These are phyloP conservation scores for Molorchus minor DNA, from an alignment of 2,888 invertebrate species.

Conservation along the genomic window DNA sequence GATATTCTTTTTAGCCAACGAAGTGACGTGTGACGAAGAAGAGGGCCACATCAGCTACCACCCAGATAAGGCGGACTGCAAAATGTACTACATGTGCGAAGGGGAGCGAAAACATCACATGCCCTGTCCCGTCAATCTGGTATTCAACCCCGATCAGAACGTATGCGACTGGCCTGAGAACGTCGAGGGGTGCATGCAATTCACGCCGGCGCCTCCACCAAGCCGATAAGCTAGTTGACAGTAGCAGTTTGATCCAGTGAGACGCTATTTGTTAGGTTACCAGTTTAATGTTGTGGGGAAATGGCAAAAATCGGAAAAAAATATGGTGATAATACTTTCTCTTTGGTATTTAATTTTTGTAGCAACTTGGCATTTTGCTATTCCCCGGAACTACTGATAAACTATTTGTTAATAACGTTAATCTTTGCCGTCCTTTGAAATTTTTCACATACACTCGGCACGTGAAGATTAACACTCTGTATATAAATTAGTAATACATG, in stretches of 20 bases:
- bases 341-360: no score
- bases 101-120: conserved; percentile 95
- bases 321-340: no score
- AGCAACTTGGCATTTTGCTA: no score
- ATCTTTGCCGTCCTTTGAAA: conserved; percentile 14
- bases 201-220: conserved; percentile 72
- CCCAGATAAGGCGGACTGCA: conserved; percentile 88
- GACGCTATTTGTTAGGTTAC: no score
- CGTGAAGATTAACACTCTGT: conserved; percentile 12
- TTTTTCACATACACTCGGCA: conserved; percentile 6
- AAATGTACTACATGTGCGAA: conserved; percentile 96
- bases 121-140: conserved; percentile 92
- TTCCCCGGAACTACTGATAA: neutral
- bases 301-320: no score
- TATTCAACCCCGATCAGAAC: conserved; percentile 91
- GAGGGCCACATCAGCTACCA: conserved; percentile 97
- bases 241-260: neutral
- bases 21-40: conserved; percentile 90
- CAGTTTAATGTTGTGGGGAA: no score
- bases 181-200: conserved; percentile 84
- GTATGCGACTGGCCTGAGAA: conserved; percentile 98
- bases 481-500: conserved; percentile 9
- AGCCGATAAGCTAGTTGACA: conserved; percentile 42
- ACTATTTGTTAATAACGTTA: neutral
- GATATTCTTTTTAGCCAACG: conserved; percentile 71